Base-by-base conservation (phyloP, 2,113 vertebrate species). In the Rhadina sibilatrix region DNA sequence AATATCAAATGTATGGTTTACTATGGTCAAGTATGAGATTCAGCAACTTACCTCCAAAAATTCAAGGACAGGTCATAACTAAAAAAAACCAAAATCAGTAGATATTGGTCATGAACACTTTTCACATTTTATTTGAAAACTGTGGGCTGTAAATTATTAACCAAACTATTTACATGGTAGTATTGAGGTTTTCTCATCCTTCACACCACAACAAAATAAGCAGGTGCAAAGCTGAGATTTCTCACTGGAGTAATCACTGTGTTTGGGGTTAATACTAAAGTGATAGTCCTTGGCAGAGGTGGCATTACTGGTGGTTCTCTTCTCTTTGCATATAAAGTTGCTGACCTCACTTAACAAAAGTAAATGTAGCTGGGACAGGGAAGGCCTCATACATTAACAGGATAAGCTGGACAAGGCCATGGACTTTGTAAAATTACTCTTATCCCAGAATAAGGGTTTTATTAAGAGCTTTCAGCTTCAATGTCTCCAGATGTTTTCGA, bases 391-490 rank as follows among this genome's bases (percentile, higher is more conserved):
- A 0, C n/a, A 37, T 50, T 40, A 74, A 90, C 10, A 86, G 21
- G 11, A 52, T 66, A 81, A 95, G 30, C 25, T 81, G 38, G 17
- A 17, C 15, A 37, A 70, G 84, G 27, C 30, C 44, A 61, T 4
- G 10, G 31, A 60, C 40, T 89, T 90, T 1, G 3, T 63, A 70
- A 86, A 90, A 85, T 25, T 46, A 52, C 16, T 65, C 24, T 92
- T 90, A 97, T 83, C 52, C 85, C n/a, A 97, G 66, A 93, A 98
- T 78, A 66, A 97, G 94, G 5, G 24, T 20, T 81, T 95, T 97
- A 80, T 97, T 93, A 60, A 83, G 15, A 37, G 95, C 86, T 79
- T 97, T 91, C 78, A 69, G 64, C 94, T 95, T 98, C 87, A 98
- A 71, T 47, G 81, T 69, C 85, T 96, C 94, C 35, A 97, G 15